These are phyloP conservation scores for Drosophila kanapiae DNA, from an alignment of 1,140 invertebrate genomes.

Conservation along the genomic window DNA sequence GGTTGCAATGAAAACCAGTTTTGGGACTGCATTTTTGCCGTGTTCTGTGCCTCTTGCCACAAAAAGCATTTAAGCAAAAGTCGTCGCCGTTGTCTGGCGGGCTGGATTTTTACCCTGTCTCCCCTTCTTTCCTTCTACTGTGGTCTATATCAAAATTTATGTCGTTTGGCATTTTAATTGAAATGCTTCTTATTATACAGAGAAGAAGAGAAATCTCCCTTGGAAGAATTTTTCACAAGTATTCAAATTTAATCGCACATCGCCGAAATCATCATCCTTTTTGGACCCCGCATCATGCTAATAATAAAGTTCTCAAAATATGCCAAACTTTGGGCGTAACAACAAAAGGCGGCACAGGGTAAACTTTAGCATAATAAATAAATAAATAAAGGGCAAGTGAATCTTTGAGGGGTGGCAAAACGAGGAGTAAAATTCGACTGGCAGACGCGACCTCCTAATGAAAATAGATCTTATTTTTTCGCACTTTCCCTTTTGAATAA, in stretches of 20 bases:
- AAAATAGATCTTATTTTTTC: constrained; percentile 71
- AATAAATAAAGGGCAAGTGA: constrained; percentile 70
- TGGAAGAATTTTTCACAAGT: constrained; percentile 50
- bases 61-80: constrained; percentile 74
- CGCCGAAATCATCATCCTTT: constrained; percentile 26
- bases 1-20: constrained; percentile 69
- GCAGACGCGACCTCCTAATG: constrained; percentile 53
- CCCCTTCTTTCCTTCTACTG: not conserved
- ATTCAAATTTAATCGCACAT: constrained; percentile 69
- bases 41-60: constrained; percentile 47
- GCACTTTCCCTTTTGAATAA: constrained; percentile 39
- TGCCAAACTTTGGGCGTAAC: constrained; percentile 75
- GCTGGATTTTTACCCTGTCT: not conserved
- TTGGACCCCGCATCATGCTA: constrained; percentile 54
- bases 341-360: constrained; percentile 25
- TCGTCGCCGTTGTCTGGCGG: constrained; percentile 19
- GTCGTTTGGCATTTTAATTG: constrained; percentile 69
- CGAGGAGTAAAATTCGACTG: constrained; percentile 20
- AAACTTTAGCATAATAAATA: constrained; percentile 82
- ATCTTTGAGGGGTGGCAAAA: constrained; percentile 17
- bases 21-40: constrained; percentile 46
- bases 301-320: constrained; percentile 85
- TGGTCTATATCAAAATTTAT: constrained; percentile 52
- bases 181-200: constrained; percentile 45
- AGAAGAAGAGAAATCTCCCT: not conserved